These are phyloP conservation scores for Lucinisca nassula DNA, from an alignment of 2,888 invertebrate species.

Conservation along the genomic window DNA sequence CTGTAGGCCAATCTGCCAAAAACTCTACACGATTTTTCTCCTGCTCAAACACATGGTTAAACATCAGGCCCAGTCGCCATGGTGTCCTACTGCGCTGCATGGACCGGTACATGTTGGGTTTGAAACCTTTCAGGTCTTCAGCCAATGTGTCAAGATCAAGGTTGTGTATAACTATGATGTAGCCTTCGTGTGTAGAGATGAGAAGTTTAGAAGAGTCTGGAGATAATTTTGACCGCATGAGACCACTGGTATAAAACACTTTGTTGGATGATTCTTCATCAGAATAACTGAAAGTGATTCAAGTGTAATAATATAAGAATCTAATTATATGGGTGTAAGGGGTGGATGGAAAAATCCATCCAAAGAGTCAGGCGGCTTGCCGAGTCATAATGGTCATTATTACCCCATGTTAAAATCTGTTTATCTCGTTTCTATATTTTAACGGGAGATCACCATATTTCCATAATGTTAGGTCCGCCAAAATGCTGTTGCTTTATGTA, in stretches of 20 bases:
- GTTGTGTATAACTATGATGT: slow-evolving; percentile 96
- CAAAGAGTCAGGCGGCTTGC: no score
- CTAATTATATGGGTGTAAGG: no score
- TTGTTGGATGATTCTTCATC: slow-evolving; percentile 73
- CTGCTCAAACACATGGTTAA: slow-evolving; percentile 94
- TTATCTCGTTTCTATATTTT: no score
- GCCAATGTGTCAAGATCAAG: slow-evolving; percentile 94
- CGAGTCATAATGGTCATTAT: no score
- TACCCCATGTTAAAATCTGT: no score
- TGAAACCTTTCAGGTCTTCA: slow-evolving; percentile 91
- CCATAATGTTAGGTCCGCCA: no score
- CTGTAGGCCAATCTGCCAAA: slow-evolving; percentile 95
- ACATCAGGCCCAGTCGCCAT: slow-evolving; percentile 93
- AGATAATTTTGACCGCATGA: slow-evolving; percentile 96
- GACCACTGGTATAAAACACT: slow-evolving; percentile 93
- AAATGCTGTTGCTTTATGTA: no score
- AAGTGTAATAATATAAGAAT: no score
- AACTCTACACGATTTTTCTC: slow-evolving; percentile 96
- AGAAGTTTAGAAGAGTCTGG: slow-evolving; percentile 96
- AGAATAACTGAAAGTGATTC: not conserved
- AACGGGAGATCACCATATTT: no score
- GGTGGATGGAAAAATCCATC: no score
- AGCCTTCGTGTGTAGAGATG: slow-evolving; percentile 96
- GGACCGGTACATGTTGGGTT: slow-evolving; percentile 96
- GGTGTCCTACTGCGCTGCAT: slow-evolving; percentile 96